Evolutionary conservation across 2,113 vertebrate genomes (phyloP).

Genomic region (Hemiprocne comata): DNA sequence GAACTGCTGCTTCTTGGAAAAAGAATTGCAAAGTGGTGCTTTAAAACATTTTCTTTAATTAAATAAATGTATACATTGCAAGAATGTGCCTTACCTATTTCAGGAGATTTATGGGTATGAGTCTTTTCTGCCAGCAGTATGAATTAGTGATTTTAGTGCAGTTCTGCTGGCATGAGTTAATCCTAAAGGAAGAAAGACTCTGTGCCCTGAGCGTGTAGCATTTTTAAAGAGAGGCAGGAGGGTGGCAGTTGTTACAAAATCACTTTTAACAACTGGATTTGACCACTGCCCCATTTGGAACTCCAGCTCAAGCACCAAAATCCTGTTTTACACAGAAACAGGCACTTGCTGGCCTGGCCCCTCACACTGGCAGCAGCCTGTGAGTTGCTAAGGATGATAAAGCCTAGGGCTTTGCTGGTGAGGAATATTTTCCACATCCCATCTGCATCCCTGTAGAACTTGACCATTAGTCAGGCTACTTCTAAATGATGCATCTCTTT

Average conservation of each 20-base stretch:
- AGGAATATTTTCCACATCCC: slow-evolving; percentile 20
- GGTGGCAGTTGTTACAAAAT: background rate
- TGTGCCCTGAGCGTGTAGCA: background rate
- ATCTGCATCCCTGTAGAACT: slow-evolving; percentile 51
- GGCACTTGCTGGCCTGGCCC: background rate
- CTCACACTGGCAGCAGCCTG: background rate
- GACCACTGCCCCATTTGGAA: background rate
- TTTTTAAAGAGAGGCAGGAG: background rate
- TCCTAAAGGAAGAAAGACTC: background rate
- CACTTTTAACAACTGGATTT: background rate
- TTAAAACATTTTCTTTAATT: background rate
- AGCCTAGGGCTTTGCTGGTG: slow-evolving; percentile 34
- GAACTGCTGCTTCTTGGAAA: background rate
- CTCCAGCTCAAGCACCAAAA: background rate
- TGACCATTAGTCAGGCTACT: slow-evolving; percentile 73
- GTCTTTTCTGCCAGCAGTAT: background rate
- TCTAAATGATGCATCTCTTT: slow-evolving; percentile 69
- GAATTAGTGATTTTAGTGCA: background rate
- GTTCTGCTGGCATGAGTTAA: background rate
- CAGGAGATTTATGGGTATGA: background rate
- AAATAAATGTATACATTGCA: background rate
- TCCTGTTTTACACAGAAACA: background rate
- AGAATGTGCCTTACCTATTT: background rate
- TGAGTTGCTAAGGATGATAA: background rate
- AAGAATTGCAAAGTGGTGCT: background rate